Conservation (phyloP, 2,797 vertebrate species). For the Meriones psammophilus region DNA sequence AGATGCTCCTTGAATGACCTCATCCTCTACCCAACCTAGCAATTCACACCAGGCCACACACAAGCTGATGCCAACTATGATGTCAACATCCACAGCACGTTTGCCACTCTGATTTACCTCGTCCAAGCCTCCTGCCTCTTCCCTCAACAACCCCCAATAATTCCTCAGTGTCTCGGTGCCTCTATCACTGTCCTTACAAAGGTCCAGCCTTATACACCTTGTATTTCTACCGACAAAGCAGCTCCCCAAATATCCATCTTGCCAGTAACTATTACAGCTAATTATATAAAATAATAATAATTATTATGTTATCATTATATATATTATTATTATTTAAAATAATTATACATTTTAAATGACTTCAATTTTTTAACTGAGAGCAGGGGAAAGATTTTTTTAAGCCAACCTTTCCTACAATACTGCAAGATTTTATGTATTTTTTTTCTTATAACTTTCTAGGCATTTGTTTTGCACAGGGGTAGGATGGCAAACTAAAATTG, state of each 20-base stretch:
- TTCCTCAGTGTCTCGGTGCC: neutral
- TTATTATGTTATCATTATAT: too few relatives aligned
- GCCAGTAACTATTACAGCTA: neutral
- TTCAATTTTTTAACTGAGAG: too few relatives aligned
- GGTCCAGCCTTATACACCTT: neutral
- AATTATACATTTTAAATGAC: neutral
- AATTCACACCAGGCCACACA: neutral
- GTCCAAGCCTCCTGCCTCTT: neutral
- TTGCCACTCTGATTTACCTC: neutral
- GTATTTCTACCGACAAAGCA: neutral
- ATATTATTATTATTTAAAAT: neutral
- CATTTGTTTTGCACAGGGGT: neutral
- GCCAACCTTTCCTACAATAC: neutral
- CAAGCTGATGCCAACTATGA: neutral
- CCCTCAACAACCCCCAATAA: neutral
- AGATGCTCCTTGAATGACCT: neutral
- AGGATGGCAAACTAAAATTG: neutral
- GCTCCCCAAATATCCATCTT: neutral
- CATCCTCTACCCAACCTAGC: neutral
- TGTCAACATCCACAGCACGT: neutral
- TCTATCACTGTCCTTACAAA: neutral
- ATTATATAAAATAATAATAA: neutral
- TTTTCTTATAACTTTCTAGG: neutral
- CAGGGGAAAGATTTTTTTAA: neutral
- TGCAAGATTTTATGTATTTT: neutral